Evolutionary conservation across 2,888 invertebrate species (phyloP).

Genomic region (Ametastegia equiseti): DNA sequence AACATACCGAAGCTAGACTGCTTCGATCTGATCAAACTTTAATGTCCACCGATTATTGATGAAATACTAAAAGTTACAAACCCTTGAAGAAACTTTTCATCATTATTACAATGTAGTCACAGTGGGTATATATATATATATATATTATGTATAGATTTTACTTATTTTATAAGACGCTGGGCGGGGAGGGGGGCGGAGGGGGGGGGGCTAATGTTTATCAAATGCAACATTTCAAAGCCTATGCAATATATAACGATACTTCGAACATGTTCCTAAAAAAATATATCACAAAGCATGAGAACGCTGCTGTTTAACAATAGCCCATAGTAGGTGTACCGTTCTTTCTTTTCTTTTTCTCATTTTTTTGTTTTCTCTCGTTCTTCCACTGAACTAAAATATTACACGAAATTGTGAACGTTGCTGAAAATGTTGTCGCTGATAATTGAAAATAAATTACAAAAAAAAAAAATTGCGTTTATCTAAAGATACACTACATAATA

Average conservation of each 20-base stretch:
- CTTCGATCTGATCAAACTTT: constrained; percentile 8
- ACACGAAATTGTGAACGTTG: background rate
- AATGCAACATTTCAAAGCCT: constrained; percentile 42
- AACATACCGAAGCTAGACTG: constrained; percentile 11
- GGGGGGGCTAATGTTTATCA: constrained; percentile 11
- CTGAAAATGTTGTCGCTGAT: background rate
- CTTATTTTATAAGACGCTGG: background rate
- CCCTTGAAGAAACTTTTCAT: background rate
- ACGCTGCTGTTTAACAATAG: background rate
- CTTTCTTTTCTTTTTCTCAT: background rate
- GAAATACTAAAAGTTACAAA: constrained; percentile 13
- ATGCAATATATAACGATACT: constrained; percentile 21
- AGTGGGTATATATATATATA: background rate
- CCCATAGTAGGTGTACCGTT: background rate
- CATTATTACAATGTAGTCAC: constrained; percentile 22
- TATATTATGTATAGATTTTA: constrained; percentile 2
- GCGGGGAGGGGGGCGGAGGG: background rate
- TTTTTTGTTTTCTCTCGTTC: constrained; percentile 25
- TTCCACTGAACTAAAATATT: constrained; percentile 53
- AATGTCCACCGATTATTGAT: constrained; percentile 32
- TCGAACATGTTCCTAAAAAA: constrained; percentile 3
- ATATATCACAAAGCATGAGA: constrained; percentile 30
- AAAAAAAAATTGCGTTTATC: background rate
- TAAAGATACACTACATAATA: constrained; percentile 7
- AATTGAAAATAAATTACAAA: background rate